phyloP scores from a whole-genome alignment of 2,888 invertebrate genomes.

The Phortica magna region DNA sequence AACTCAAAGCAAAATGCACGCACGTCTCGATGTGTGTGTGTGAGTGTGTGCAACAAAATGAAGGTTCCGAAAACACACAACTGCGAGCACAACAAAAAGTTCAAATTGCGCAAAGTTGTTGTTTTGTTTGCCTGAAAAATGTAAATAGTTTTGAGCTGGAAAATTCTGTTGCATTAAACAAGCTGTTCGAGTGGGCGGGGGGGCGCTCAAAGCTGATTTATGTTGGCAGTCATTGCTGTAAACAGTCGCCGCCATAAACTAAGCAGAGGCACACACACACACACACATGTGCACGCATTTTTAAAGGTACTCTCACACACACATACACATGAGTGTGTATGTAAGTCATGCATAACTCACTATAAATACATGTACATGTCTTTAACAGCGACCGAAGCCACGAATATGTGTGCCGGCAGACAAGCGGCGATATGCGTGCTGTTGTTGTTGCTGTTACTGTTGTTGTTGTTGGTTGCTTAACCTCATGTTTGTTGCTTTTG shows the following conservation, averaged over 20 bases:
- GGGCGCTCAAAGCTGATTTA: conserved; percentile 52
- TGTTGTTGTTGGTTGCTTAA: conserved; percentile 19
- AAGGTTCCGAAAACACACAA: too few relatives aligned
- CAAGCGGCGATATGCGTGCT: background rate
- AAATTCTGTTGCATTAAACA: too few relatives aligned
- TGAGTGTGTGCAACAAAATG: too few relatives aligned
- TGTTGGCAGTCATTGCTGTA: conserved; percentile 65
- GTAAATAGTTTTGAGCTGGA: too few relatives aligned
- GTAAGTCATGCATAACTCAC: conserved; percentile 24
- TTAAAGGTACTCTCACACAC: background rate
- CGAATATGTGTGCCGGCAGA: conserved; percentile 12
- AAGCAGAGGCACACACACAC: conserved; percentile 41
- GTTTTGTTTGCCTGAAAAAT: too few relatives aligned
- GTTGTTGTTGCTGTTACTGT: background rate
- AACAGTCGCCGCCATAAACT: conserved; percentile 71
- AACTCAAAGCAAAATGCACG: too few relatives aligned
- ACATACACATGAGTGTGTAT: background rate
- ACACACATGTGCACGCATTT: conserved; percentile 45
- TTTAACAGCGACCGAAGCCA: conserved; percentile 11
- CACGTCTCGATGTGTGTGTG: too few relatives aligned
- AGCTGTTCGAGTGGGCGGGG: background rate
- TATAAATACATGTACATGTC: conserved; percentile 7
- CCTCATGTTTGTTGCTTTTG: conserved; percentile 37
- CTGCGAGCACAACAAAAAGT: too few relatives aligned
- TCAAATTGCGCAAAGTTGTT: too few relatives aligned